phyloP scores from a whole-genome alignment of 2,113 vertebrate genomes.

The Brachyhypopomus gauderio region DNA sequence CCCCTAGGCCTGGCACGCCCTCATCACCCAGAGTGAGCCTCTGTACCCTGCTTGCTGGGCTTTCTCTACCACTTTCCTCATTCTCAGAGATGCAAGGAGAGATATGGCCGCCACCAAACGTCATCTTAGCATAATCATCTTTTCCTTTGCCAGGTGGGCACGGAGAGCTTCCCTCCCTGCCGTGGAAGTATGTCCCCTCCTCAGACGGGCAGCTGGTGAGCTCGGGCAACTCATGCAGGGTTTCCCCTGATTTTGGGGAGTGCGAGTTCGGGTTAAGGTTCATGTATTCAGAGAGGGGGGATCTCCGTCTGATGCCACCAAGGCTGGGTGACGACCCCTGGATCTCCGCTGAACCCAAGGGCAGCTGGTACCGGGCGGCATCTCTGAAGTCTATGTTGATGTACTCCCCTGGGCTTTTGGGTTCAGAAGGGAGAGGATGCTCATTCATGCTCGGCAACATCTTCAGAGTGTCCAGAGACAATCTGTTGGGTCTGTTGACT shows the following conservation, averaged over 20 bases:
- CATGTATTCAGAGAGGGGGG: constrained; percentile 84
- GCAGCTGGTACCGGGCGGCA: constrained; percentile 63
- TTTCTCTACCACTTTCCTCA: constrained; percentile 73
- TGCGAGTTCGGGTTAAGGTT: constrained; percentile 78
- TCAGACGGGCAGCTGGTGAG: constrained; percentile 63
- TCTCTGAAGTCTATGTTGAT: constrained; percentile 91
- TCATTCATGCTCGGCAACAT: constrained; percentile 88
- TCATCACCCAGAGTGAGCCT: constrained; percentile 81
- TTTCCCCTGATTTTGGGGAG: constrained; percentile 64
- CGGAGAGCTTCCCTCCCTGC: constrained; percentile 54
- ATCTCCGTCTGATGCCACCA: constrained; percentile 69
- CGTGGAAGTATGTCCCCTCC: constrained; percentile 44
- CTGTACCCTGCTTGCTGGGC: constrained; percentile 80
- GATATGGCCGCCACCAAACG: constrained; percentile 75
- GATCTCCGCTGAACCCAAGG: constrained; percentile 66
- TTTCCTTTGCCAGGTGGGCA: constrained; percentile 61
- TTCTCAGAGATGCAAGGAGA: constrained; percentile 73
- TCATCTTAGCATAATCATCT: constrained; percentile 91
- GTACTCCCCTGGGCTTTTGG: constrained; percentile 92
- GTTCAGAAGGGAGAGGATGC: constrained; percentile 82
- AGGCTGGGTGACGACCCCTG: constrained; percentile 76
- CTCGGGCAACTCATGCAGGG: constrained; percentile 71
- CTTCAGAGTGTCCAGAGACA: constrained; percentile 83
- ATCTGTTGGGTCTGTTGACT: constrained; percentile 81
- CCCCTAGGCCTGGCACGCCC: constrained; percentile 72